Evolutionary conservation across 2,888 invertebrate genomes (phyloP), one percentile per base, ranked within the genome.

Genomic region (Platypus cylindrus): DNA sequence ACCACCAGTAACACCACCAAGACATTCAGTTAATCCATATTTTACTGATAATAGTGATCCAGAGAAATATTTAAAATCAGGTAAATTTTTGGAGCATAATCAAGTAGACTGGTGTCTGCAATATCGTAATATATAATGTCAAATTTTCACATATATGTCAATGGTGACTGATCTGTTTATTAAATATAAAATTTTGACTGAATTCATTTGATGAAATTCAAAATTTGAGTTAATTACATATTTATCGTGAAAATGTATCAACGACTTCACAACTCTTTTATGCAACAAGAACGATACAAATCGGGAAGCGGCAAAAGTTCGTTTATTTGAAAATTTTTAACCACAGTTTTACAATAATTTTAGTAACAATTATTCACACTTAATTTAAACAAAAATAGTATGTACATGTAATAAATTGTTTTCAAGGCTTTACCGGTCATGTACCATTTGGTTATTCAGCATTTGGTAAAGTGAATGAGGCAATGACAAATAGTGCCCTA

Each of bases 401-500:
- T 4, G 31, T 5, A 25, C 16, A 15, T 9, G 20, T 16, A 22
- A 13, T 34, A 17, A 15, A 12, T 26, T 26, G 9, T 3, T 15
- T 23, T 17, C 20, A 43, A 77, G 78, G 76, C 50, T 77, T 71
- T 53, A 60, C 72, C 24, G 76, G 75, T 22, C 75, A 77, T 51
- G 69, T 77, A 23, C 77, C 78, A 0, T 75, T 75, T 44, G 75
- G 74, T 25, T 70, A 71, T 52, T 66, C 69, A 43, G 65, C 73
- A 14, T 76, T 75, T 51, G 78, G 78, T 3, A 71, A 73, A 46
- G 63, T 72, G 2, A 71, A 72, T 41, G 70, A 75, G 52, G 70
- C 71, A 32, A 64, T 76, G 46, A 78, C 78, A 3, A 77, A 76
- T 45, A 75, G 78, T 33, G 77, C 78, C 1, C 66, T 83, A 17